These are phyloP conservation scores for Scomber japonicus DNA, from an alignment of 2,113 vertebrate species.

Conservation along the genomic window DNA sequence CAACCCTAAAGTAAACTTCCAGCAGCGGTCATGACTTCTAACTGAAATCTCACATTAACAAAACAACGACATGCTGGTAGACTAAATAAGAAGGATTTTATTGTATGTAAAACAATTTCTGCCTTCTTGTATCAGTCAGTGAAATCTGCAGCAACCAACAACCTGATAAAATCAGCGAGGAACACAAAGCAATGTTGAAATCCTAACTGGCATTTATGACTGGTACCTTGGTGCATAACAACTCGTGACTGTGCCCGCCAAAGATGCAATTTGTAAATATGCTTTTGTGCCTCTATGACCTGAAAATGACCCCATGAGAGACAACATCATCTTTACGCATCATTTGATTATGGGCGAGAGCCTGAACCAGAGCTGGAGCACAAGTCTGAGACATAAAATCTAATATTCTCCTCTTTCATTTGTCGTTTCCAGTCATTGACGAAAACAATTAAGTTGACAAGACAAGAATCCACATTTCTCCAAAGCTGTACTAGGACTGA, in stretches of 20 bases:
- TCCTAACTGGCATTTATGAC: constrained; percentile 28
- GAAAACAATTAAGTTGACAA: not conserved
- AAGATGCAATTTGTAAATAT: constrained; percentile 9
- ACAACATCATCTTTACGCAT: constrained; percentile 22
- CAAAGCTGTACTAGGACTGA: too few relatives aligned
- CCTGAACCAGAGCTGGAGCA: not conserved
- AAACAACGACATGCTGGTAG: constrained; percentile 50
- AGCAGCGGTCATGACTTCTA: constrained; percentile 8
- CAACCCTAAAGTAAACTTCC: constrained; percentile 33
- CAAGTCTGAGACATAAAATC: too few relatives aligned
- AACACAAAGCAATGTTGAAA: constrained; percentile 51
- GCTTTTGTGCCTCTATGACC: not conserved
- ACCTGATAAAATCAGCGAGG: constrained; percentile 50
- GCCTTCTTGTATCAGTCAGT: constrained; percentile 45
- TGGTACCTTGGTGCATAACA: constrained; percentile 2
- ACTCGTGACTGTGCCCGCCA: constrained; percentile 21
- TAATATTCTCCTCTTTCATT: too few relatives aligned
- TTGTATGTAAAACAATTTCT: constrained; percentile 35
- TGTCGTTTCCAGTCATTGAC: not conserved
- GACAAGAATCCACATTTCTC: too few relatives aligned
- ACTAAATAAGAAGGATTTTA: constrained; percentile 69
- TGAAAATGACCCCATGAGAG: constrained; percentile 5
- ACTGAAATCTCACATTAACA: constrained; percentile 33
- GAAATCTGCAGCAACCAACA: constrained; percentile 46
- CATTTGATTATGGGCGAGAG: not conserved